Conservation (phyloP, 1,140 invertebrate genomes). For the Drosophila teissieri region DNA sequence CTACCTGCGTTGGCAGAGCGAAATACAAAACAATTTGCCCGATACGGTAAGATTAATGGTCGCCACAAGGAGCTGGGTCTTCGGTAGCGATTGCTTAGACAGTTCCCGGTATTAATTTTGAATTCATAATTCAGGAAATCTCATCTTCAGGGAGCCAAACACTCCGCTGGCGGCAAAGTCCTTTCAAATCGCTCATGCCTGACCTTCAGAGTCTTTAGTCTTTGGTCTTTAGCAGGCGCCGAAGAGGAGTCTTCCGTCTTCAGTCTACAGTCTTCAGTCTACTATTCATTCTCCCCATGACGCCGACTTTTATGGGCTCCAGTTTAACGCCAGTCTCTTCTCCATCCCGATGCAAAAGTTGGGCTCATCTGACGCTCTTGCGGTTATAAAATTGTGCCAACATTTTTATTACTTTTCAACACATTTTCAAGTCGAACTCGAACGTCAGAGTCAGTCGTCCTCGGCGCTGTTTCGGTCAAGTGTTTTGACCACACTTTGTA, state of each 20-base stretch:
- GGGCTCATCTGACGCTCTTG: constrained; percentile 45
- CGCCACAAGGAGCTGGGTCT: constrained; percentile 32
- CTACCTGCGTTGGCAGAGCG: constrained; percentile 35
- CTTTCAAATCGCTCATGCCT: constrained; percentile 47
- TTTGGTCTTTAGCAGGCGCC: constrained; percentile 41
- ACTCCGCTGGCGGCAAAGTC: constrained; percentile 55
- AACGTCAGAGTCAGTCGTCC: constrained; percentile 13
- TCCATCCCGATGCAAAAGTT: constrained; percentile 21
- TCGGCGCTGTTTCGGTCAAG: constrained; percentile 7
- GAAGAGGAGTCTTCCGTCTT: constrained; percentile 16
- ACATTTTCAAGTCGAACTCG: constrained; percentile 60
- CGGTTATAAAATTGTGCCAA: constrained; percentile 79
- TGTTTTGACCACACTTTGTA: constrained; percentile 29
- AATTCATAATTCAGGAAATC: constrained; percentile 76
- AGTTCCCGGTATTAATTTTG: constrained; percentile 81
- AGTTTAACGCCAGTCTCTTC: constrained; percentile 45
- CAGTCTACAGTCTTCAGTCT: neutral
- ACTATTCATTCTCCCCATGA: constrained; percentile 62
- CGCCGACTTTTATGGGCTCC: constrained; percentile 58
- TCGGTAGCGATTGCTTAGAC: constrained; percentile 82
- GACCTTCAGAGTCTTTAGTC: constrained; percentile 62
- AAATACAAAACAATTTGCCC: constrained; percentile 68
- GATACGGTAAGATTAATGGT: constrained; percentile 69
- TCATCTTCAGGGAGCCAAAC: constrained; percentile 66
- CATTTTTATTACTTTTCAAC: constrained; percentile 83